Evolutionary conservation across 1,140 invertebrate species (phyloP).

Genomic region (Bactericera cockerelli): DNA sequence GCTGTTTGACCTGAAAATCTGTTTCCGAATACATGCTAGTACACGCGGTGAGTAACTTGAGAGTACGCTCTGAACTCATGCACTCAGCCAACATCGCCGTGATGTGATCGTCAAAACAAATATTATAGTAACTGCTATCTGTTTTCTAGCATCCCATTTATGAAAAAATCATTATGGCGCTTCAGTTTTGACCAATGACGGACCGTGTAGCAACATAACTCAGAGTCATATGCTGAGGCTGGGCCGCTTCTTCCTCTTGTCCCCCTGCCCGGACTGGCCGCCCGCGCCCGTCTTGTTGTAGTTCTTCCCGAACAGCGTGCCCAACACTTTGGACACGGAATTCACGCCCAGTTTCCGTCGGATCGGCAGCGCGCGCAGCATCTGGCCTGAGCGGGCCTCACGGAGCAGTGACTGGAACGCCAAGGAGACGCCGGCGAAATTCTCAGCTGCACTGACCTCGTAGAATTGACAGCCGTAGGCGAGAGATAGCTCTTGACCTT

Average conservation of each 20-base stretch:
- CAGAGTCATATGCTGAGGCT: conserved; percentile 47
- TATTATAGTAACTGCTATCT: no score
- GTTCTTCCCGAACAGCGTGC: conserved; percentile 61
- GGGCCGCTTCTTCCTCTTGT: conserved; percentile 51
- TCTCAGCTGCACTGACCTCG: conserved; percentile 71
- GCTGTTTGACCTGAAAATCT: no score
- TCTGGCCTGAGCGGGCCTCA: conserved; percentile 52
- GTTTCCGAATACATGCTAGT: no score
- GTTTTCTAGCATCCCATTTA: no score
- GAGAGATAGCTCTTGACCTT: conserved; percentile 60
- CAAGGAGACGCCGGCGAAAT: conserved; percentile 54
- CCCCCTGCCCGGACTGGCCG: no score
- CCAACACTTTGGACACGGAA: conserved; percentile 60
- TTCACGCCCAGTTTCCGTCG: conserved; percentile 57
- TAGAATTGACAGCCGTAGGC: conserved; percentile 68
- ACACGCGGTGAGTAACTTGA: no score
- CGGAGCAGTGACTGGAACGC: conserved; percentile 62
- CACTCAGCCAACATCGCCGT: no score
- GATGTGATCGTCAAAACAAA: no score
- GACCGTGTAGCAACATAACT: no score
- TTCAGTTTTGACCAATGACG: no score
- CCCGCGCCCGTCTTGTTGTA: conserved; percentile 35
- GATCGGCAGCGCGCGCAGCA: conserved; percentile 50
- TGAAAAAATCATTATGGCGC: no score
- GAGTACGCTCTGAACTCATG: no score